Evolutionary conservation across 2,113 vertebrate genomes (phyloP).

Genomic region (Taurulus bubalis): DNA sequence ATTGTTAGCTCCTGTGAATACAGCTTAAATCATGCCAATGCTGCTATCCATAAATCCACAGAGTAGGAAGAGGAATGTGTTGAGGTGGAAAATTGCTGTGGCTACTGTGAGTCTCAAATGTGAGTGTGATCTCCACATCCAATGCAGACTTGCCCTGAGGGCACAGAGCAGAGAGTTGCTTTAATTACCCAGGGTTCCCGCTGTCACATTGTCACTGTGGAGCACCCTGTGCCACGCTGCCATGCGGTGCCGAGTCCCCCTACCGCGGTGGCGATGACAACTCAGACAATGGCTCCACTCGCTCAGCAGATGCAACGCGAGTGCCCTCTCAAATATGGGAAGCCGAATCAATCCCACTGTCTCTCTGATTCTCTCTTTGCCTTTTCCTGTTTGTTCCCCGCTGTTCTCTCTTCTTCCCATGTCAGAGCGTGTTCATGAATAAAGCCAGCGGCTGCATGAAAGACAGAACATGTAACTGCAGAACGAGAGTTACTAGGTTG

Average conservation of each 20-base stretch:
- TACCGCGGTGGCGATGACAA: constrained; percentile 62
- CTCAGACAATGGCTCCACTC: constrained; percentile 67
- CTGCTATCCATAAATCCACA: constrained; percentile 30
- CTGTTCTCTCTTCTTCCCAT: constrained; percentile 47
- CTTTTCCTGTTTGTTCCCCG: constrained; percentile 60
- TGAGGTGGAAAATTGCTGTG: constrained; percentile 46
- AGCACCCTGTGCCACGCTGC: constrained; percentile 55
- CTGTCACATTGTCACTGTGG: constrained; percentile 76
- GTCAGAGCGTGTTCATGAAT: constrained; percentile 47
- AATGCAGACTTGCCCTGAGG: constrained; percentile 71
- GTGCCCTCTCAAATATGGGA: constrained; percentile 62
- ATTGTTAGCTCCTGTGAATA: constrained; percentile 41
- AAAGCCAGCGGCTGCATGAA: constrained; percentile 28
- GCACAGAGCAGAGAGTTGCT: constrained; percentile 74
- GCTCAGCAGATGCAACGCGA: constrained; percentile 63
- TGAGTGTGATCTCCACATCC: constrained; percentile 63
- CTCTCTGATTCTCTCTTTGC: constrained; percentile 65
- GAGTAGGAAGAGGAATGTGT: constrained; percentile 38
- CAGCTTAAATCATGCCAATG: constrained; percentile 24
- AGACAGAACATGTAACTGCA: constrained; percentile 35
- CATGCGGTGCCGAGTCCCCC: constrained; percentile 48
- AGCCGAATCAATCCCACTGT: constrained; percentile 63
- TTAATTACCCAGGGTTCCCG: constrained; percentile 84
- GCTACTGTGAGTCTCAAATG: constrained; percentile 52
- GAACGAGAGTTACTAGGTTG: constrained; percentile 34